Evolutionary conservation across 2,113 vertebrate species (phyloP).

Genomic region (Boleophthalmus pectinirostris): DNA sequence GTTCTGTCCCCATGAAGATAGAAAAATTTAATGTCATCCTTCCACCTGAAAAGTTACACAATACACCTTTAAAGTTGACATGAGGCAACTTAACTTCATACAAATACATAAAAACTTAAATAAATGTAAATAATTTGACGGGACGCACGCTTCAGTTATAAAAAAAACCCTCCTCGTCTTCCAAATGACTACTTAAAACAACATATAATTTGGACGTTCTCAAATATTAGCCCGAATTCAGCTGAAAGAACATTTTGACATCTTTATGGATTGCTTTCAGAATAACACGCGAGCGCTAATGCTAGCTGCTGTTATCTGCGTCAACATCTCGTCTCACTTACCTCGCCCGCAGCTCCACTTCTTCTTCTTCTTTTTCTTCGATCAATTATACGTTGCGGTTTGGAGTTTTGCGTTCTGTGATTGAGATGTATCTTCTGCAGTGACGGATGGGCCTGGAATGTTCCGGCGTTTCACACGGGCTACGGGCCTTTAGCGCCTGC

Average conservation of each 20-base stretch:
- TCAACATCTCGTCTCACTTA: constrained; percentile 16
- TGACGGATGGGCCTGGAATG: constrained; percentile 56
- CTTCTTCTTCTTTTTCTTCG: constrained; percentile 13
- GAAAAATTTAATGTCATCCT: neutral
- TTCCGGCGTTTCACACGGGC: constrained; percentile 36
- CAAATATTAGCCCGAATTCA: neutral
- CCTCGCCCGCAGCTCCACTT: constrained; percentile 22
- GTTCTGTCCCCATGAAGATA: too few relatives aligned
- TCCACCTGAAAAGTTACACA: neutral
- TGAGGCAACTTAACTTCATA: too few relatives aligned
- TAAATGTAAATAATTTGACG: neutral
- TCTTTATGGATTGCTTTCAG: constrained; percentile 10
- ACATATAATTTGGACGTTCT: neutral
- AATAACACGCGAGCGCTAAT: neutral
- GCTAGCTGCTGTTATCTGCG: constrained; percentile 22
- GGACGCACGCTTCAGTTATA: neutral
- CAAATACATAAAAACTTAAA: neutral
- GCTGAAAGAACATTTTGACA: constrained; percentile 10
- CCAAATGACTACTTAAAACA: neutral
- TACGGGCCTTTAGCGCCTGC: constrained; percentile 11
- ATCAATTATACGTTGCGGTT: constrained; percentile 9
- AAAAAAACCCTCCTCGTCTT: neutral
- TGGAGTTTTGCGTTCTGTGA: neutral
- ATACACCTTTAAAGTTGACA: neutral
- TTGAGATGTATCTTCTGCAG: neutral